Percentiles rank a stretch among this genome's conserved stretches.
Evolutionary conservation across 1,140 invertebrate species (phyloP).

Genomic region (Papilio dardanus): DNA sequence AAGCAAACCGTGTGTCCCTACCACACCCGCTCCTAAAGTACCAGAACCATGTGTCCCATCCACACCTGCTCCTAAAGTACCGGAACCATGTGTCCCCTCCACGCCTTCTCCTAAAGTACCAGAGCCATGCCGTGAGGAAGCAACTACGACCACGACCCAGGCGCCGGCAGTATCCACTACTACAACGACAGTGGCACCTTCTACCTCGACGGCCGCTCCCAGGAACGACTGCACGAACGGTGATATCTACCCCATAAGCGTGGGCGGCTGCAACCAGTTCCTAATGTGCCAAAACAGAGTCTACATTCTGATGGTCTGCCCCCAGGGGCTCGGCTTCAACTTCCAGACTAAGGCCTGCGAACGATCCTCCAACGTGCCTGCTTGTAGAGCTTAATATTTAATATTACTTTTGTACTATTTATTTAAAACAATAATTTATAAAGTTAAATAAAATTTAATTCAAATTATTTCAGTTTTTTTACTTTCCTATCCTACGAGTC

Average conservation of each 20-base stretch:
- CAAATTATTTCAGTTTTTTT: too few relatives aligned
- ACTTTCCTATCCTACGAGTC: too few relatives aligned
- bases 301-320: conserved; percentile 18
- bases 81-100: too few relatives aligned
- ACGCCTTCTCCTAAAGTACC: too few relatives aligned
- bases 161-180: neutral
- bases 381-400: too few relatives aligned
- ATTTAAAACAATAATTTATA: too few relatives aligned
- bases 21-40: neutral
- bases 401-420: too few relatives aligned
- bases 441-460: too few relatives aligned
- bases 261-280: neutral
- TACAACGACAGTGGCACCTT: neutral
- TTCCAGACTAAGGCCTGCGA: conserved; percentile 15
- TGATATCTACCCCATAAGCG: neutral
- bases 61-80: too few relatives aligned
- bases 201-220: neutral
- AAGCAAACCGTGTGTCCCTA: neutral
- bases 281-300: neutral
- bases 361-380: too few relatives aligned
- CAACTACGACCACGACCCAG: neutral
- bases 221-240: neutral
- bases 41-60: too few relatives aligned
- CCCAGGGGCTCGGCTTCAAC: conserved; percentile 1
- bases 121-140: too few relatives aligned